phyloP scores from a whole-genome alignment of 2,888 invertebrate genomes.

The Orgyia antiqua region DNA sequence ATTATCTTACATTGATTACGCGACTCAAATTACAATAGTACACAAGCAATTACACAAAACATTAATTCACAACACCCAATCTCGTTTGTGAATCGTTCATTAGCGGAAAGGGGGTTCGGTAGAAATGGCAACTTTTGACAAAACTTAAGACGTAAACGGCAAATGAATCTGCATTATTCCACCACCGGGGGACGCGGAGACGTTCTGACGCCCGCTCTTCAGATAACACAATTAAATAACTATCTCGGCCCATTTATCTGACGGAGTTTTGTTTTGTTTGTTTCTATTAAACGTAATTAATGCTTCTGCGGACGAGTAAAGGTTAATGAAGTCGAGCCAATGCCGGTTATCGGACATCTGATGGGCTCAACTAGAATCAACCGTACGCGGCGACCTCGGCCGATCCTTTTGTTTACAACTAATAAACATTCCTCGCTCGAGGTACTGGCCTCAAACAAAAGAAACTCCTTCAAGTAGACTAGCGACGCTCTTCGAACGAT shows the following conservation, averaged over 20 bases:
- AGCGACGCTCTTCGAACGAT: constrained; percentile 13
- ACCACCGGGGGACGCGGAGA: constrained; percentile 26
- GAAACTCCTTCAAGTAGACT: constrained; percentile 5
- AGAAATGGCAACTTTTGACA: constrained; percentile 58
- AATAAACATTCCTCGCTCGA: constrained; percentile 24
- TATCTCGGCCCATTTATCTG: constrained; percentile 68
- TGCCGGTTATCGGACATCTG: constrained; percentile 57
- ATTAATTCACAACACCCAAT: constrained; percentile 56
- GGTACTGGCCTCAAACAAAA: constrained; percentile 15
- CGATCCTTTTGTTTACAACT: constrained; percentile 22
- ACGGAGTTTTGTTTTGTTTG: constrained; percentile 65
- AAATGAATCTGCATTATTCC: constrained; percentile 64
- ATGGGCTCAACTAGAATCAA: constrained; percentile 28
- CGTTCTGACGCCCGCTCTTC: constrained; percentile 36
- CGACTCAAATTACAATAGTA: background rate
- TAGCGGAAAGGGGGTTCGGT: constrained; percentile 51
- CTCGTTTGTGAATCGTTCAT: constrained; percentile 63
- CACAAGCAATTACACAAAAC: constrained; percentile 62
- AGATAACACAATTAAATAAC: constrained; percentile 72
- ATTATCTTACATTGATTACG: background rate
- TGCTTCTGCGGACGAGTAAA: constrained; percentile 52
- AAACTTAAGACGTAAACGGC: constrained; percentile 64
- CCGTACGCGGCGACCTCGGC: constrained; percentile 8
- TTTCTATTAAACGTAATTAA: constrained; percentile 72
- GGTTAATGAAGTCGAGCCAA: constrained; percentile 59